These are phyloP conservation scores for Eristalinus sepulchralis DNA, from an alignment of 2,888 invertebrate species.

Conservation along the genomic window DNA sequence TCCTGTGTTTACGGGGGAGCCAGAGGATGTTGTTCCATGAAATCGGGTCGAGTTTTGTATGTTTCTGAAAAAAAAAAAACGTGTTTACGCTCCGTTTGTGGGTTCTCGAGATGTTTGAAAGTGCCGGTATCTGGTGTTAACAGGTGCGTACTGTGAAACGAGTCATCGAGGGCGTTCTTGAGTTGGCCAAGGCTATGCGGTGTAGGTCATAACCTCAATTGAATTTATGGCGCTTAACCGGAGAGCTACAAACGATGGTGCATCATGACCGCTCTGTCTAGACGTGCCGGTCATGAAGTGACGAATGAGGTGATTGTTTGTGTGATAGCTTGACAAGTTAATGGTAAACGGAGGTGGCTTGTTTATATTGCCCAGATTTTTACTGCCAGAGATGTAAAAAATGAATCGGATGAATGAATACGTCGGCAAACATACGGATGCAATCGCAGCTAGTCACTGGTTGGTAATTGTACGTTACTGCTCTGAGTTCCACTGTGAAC, in stretches of 20 bases:
- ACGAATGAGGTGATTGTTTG: not conserved
- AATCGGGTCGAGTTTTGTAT: conserved; percentile 41
- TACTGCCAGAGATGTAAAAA: not conserved
- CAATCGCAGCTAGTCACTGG: not conserved
- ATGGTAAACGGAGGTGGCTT: not conserved
- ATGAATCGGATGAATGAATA: not conserved
- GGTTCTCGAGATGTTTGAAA: not conserved
- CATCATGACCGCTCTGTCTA: not conserved
- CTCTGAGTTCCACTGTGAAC: too few species aligned
- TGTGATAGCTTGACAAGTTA: conserved; percentile 1
- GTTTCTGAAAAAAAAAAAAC: not conserved
- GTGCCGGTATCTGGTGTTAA: conserved; percentile 12
- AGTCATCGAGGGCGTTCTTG: conserved; percentile 18
- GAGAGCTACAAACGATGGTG: not conserved
- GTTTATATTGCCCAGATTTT: not conserved
- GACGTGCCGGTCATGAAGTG: not conserved
- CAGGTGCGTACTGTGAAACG: conserved; percentile 31
- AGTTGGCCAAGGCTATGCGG: conserved; percentile 24
- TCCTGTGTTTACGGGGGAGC: conserved; percentile 59
- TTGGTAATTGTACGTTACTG: too few species aligned
- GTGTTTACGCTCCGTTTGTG: conserved; percentile 46
- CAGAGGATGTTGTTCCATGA: conserved; percentile 56
- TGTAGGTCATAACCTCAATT: conserved; percentile 31
- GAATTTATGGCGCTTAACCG: not conserved
- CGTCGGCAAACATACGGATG: not conserved